Percentiles rank a stretch among this genome's conserved stretches.
These are phyloP conservation scores for Steinernema feltiae DNA, from an alignment of 1,140 invertebrate genomes.

Conservation along the genomic window DNA sequence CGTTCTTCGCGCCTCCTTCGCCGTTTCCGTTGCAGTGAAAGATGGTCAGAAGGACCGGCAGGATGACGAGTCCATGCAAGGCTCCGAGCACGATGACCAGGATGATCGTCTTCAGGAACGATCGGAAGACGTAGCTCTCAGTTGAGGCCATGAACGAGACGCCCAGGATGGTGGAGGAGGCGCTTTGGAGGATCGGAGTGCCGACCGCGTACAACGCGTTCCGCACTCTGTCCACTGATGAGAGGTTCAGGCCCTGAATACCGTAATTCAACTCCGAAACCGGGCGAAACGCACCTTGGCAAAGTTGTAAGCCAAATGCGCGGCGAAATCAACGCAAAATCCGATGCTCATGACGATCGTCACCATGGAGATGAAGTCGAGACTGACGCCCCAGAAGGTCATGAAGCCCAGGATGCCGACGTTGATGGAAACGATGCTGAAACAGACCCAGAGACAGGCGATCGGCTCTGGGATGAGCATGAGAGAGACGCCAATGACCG, in stretches of 20 bases:
- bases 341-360: slow-evolving; percentile 97
- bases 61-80: slow-evolving; percentile 58
- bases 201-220: slow-evolving; percentile 82
- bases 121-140: slow-evolving; percentile 90
- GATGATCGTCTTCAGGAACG: slow-evolving; percentile 97
- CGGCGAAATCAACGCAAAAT: slow-evolving; percentile 92
- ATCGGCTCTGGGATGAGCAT: slow-evolving; percentile 88
- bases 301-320: slow-evolving; percentile 92
- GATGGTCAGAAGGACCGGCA: slow-evolving; percentile 72
- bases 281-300: slow-evolving; percentile 68
- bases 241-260: slow-evolving; percentile 63
- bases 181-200: slow-evolving; percentile 82
- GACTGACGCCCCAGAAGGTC: slow-evolving; percentile 85
- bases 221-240: slow-evolving; percentile 64
- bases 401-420: slow-evolving; percentile 90
- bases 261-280: slow-evolving; percentile 68
- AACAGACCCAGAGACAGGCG: slow-evolving; percentile 86
- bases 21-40: slow-evolving; percentile 57
- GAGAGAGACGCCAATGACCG: slow-evolving; percentile 90
- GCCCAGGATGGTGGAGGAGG: slow-evolving; percentile 82
- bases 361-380: slow-evolving; percentile 96
- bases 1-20: slow-evolving; percentile 10
- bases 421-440: slow-evolving; percentile 89
- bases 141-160: slow-evolving; percentile 78
- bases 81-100: slow-evolving; percentile 76